Conservation (phyloP, 2,113 vertebrate genomes). For the Garra rufa region DNA sequence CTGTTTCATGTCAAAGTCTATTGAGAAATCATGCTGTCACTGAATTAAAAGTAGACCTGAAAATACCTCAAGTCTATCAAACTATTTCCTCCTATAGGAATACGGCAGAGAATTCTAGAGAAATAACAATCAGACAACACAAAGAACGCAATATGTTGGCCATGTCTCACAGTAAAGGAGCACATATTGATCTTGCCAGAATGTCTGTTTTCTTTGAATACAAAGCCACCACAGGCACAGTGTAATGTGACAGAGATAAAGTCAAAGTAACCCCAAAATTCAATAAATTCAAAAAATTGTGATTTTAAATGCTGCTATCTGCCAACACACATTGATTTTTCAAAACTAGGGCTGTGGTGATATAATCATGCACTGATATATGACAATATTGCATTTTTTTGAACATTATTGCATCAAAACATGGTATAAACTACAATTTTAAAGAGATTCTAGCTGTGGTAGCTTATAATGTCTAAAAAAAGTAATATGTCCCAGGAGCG, state of each 20-base stretch:
- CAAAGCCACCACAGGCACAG: not conserved
- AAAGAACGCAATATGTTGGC: conserved; percentile 6
- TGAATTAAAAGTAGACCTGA: conserved; percentile 58
- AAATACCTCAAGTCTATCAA: conserved; percentile 27
- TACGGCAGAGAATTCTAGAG: not conserved
- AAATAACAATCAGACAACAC: conserved; percentile 8
- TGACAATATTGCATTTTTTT: not conserved
- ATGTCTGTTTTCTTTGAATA: not conserved
- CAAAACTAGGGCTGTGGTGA: not conserved
- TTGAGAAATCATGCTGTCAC: conserved; percentile 48
- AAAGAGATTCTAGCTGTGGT: not conserved
- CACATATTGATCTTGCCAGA: not conserved
- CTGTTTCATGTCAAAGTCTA: conserved; percentile 51
- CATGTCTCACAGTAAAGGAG: not conserved
- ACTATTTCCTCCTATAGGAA: not conserved
- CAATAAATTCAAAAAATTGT: not conserved
- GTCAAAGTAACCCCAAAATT: not conserved
- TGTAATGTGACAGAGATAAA: not conserved
- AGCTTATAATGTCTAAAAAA: not conserved
- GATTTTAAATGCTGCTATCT: not conserved
- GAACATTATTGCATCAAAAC: not conserved
- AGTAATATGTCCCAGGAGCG: too few relatives aligned
- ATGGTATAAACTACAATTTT: not conserved
- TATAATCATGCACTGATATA: not conserved
- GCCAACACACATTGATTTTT: not conserved